phyloP scores from a whole-genome alignment of 2,888 invertebrate species.

The Parnassius smintheus region DNA sequence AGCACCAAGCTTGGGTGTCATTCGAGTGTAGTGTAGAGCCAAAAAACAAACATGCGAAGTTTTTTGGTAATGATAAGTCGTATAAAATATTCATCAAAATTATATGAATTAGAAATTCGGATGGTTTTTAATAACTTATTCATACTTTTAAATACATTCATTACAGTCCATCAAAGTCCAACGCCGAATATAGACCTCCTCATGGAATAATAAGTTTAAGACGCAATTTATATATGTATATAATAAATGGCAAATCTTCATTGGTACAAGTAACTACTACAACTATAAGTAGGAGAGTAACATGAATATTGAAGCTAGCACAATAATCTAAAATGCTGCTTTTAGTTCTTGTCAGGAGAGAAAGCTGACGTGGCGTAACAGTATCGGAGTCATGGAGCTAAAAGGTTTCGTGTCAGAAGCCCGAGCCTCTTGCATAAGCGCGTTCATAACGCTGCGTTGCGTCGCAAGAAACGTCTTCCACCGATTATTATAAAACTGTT shows the following conservation, averaged over 20 bases:
- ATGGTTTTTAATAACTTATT: not conserved
- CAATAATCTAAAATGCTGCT: slow-evolving; percentile 43
- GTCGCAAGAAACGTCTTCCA: slow-evolving; percentile 39
- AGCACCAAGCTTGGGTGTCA: slow-evolving; percentile 9
- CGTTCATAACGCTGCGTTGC: slow-evolving; percentile 40
- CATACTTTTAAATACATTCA: not conserved
- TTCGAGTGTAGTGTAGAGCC: slow-evolving; percentile 10
- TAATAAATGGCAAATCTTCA: no score
- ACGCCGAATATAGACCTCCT: no score
- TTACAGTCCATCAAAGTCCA: no score
- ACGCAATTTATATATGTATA: no score
- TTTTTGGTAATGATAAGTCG: no score
- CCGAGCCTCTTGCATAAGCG: slow-evolving; percentile 62
- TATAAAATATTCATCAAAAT: no score
- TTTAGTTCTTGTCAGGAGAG: slow-evolving; percentile 51
- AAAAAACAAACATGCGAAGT: slow-evolving; percentile 6
- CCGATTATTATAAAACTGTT: slow-evolving; percentile 39
- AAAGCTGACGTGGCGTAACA: slow-evolving; percentile 69
- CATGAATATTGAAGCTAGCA: slow-evolving; percentile 21
- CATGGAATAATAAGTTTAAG: no score
- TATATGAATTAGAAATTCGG: not conserved
- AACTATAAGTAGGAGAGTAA: not conserved
- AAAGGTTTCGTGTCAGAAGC: slow-evolving; percentile 68
- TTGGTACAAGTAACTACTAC: no score
- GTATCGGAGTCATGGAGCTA: slow-evolving; percentile 51